Evolutionary conservation across 2,888 invertebrate species (phyloP), one percentile per base, ranked within the genome.

Genomic region (Tachystola acroxantha): DNA sequence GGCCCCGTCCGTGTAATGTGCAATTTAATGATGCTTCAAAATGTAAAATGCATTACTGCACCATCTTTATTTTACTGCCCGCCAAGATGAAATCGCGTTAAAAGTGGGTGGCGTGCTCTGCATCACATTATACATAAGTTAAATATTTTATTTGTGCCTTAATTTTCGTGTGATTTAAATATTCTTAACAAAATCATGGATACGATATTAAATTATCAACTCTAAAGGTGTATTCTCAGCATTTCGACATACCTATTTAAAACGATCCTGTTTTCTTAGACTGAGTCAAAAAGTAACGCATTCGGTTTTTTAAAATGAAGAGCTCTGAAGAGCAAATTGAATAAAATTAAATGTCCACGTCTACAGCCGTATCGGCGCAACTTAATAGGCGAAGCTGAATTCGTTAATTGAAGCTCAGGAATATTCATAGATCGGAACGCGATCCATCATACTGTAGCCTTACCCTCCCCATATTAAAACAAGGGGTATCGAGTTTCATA

Each of bases 1-100:
- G 71, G 58, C 60, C 60, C 64, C 10, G 61, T 62, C 62, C 70
- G 62, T 73, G 75, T 82, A 82, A 79, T 82, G 74, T 70, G 77
- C 73, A 71, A 75, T 81, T 84, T 82, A 82, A 85, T 79, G 81
- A 82, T 76, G 72, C 79, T 79, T 80, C 73, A 82, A 81, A 80
- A 81, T 80, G 79, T 82, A 70, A 80, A 80, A 78, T 78, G 81
- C 80, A 84, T 79, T 80, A 78, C 70, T 78, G 79, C 80, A 75
- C 67, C 72, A 75, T 77, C 73, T 80, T 79, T 71, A 71, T 74
- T 77, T 78, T 70, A 78, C 63, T 65, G 65, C 63, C 60, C 43
- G 53, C 54, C 54, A 53, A 64, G 58, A 68, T 65, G 63, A 64
- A 65, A 70, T 65, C 62, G 53, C 51, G 48, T 48, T 46, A 45